Percentiles rank a stretch among this genome's conserved stretches.
These are phyloP conservation scores for Diloba caeruleocephala DNA, from an alignment of 2,888 invertebrate genomes.

Conservation along the genomic window DNA sequence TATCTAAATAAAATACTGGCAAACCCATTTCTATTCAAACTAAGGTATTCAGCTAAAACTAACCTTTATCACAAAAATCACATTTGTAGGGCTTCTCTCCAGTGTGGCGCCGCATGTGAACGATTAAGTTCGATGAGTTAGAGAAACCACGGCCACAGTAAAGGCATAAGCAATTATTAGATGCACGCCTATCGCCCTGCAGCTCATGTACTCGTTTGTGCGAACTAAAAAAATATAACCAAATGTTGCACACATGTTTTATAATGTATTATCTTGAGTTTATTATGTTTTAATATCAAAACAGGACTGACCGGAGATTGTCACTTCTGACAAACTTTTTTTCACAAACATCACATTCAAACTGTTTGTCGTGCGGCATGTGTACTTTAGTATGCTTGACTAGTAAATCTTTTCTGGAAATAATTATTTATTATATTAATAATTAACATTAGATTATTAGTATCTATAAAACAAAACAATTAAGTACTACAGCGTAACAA, in stretches of 20 bases:
- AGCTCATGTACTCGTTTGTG: slow-evolving; percentile 88
- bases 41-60: slow-evolving; percentile 8
- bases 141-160: slow-evolving; percentile 90
- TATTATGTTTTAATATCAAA: not conserved
- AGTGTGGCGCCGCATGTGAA: slow-evolving; percentile 91
- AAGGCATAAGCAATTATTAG: slow-evolving; percentile 86
- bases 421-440: slow-evolving; percentile 1
- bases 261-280: not conserved
- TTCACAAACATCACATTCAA: slow-evolving; percentile 88
- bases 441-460: too few relatives aligned
- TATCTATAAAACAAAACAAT: too few relatives aligned
- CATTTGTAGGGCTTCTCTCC: slow-evolving; percentile 91
- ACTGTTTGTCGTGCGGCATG: slow-evolving; percentile 84
- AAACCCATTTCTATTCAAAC: slow-evolving; percentile 16
- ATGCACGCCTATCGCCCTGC: slow-evolving; percentile 68
- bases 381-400: slow-evolving; percentile 91
- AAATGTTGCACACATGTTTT: slow-evolving; percentile 4
- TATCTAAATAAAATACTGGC: too few relatives aligned
- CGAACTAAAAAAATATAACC: slow-evolving; percentile 70
- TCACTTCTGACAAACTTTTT: slow-evolving; percentile 90
- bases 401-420: slow-evolving; percentile 90
- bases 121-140: slow-evolving; percentile 90
- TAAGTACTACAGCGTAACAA: too few relatives aligned
- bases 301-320: slow-evolving; percentile 79
- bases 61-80: slow-evolving; percentile 90